Evolutionary conservation across 64 coral and sea anemone species (phyloP), one percentile per base, ranked within the genome.

Genomic region (Porites australiensis): DNA sequence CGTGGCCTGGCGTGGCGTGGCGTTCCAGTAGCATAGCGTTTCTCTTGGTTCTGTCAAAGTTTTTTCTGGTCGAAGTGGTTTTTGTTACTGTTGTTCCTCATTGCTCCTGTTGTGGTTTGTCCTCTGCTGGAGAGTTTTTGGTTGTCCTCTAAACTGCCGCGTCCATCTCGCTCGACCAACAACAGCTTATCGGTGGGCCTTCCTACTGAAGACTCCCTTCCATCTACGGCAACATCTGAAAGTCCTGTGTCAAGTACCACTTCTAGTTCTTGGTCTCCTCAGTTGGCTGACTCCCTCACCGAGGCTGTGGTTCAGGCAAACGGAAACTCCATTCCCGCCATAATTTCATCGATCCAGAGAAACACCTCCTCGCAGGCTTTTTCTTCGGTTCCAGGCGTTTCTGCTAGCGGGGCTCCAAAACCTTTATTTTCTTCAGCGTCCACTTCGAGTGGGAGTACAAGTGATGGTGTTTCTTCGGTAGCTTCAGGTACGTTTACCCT

Each of bases 401-500:
- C 78, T 18, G 12, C 13, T 46, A 20, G 58, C 78, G 58, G 4
- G 78, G 13, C 11, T 45, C 77, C 3, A 57, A 13, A 44, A 51
- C 20, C 61, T 22, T 44, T 7, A 12, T 5, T 16, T 11, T 52
- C 73, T 14, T 61, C 55, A 20, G 20, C 20, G 54, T n/a, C 23
- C 27, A 37, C 27, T 37, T 37, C 27, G 27, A 37, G 27, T 37
- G 27, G 0, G 1, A 37, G 27, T 37, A 37, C 27, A 37, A 37
- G 27, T 37, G 27, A 37, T 1, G 27, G 27, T 37, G 27, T 37
- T 58, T 57, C 16, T 12, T 0, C 19, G 18, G 16, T 6, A 2
- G 43, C 55, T 19, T 80, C 77, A 80, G 21, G 77, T 80, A 63
- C 57, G 54, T 80, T 44, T 43, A 45, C 22, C 44, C 23, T 80